Conservation (phyloP, 2,888 invertebrate genomes). For the Antheraea yamamai region DNA sequence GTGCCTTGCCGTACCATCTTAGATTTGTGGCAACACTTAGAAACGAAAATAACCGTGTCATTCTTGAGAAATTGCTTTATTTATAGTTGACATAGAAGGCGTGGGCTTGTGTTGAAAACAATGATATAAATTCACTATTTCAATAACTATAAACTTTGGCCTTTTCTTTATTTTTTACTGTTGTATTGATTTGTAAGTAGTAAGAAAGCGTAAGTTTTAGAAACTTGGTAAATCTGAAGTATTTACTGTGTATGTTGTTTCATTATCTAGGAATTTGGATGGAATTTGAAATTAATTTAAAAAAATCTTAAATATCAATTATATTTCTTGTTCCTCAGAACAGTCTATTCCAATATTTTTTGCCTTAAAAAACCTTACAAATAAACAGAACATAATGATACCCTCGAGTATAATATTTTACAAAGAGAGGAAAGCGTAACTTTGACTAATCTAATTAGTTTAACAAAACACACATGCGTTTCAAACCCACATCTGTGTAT, state of each 20-base stretch:
- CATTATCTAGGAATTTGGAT: not conserved
- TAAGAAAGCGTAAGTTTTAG: too few relatives aligned
- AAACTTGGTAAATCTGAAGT: too few relatives aligned
- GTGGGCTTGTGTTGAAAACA: conserved; percentile 1
- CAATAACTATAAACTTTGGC: not conserved
- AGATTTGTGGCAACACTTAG: conserved; percentile 73
- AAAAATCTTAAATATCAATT: not conserved
- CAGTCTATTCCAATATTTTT: conserved; percentile 12
- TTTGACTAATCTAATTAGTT: conserved; percentile 75
- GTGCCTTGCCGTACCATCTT: conserved; percentile 77
- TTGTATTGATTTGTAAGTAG: too few relatives aligned
- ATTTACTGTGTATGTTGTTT: too few relatives aligned
- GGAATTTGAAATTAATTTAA: not conserved
- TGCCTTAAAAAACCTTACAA: conserved; percentile 47
- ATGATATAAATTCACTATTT: not conserved
- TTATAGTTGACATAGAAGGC: conserved; percentile 32
- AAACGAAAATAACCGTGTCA: conserved; percentile 52
- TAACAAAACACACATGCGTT: conserved; percentile 78
- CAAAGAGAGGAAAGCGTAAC: conserved; percentile 59
- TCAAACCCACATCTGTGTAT: conserved; percentile 66
- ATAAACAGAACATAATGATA: conserved; percentile 57
- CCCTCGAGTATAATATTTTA: conserved; percentile 56
- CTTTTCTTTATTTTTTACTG: not conserved
- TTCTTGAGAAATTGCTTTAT: conserved; percentile 41
- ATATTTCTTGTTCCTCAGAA: not conserved